Evolutionary conservation across 30 jellyfish, hydroid and myxozoan species (phyloP), one percentile per base, ranked within the genome.

Genomic region (Hydractinia echinata): DNA sequence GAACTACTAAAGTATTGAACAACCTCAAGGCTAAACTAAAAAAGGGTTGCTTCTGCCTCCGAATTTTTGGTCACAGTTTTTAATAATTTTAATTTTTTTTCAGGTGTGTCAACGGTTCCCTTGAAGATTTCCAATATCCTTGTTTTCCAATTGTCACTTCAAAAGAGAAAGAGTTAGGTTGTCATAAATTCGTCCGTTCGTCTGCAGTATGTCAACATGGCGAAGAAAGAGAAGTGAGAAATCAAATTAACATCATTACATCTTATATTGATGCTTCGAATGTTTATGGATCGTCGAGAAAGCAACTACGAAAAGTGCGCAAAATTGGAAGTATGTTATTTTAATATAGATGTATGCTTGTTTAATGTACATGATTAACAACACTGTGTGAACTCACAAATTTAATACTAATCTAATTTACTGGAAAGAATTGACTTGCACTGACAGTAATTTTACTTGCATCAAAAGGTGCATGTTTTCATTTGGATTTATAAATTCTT

Each of bases 141-240:
- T 89, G 96, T 62, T 84, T 89, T 58, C 96, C 96, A 49, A 89
- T 89, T 11, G 83, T 79, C 91, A 80, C 79, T 60, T 81, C 89
- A 11, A 54, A 83, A 39, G 81, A 73, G 21, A 83, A 39, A 11
- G 95, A 86, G 7, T 88, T 79, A 58, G 74, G 74, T 4, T 89
- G 96, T 77, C 84, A 95, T 13, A 58, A 64, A 81, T 89, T 89
- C 81, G 82, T 82, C 61, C 89, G 96, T 55, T 84, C 96, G 10
- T 91, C 91, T 13, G 89, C 96, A 6, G 88, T 87, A 49, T 89
- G 96, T 73, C 95, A 89, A 68, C 51, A 9, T 7, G 39, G 74
- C 16, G 7, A 9, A 3, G 51, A 15, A 71, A 71, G 53, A 71
- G 80, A 89, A 61, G 67, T 66, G 39, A 73, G 96, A 15, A 91